Evolutionary conservation across 2,113 vertebrate species (phyloP), one percentile per base, ranked within the genome.

Genomic region (Loxodonta africana): DNA sequence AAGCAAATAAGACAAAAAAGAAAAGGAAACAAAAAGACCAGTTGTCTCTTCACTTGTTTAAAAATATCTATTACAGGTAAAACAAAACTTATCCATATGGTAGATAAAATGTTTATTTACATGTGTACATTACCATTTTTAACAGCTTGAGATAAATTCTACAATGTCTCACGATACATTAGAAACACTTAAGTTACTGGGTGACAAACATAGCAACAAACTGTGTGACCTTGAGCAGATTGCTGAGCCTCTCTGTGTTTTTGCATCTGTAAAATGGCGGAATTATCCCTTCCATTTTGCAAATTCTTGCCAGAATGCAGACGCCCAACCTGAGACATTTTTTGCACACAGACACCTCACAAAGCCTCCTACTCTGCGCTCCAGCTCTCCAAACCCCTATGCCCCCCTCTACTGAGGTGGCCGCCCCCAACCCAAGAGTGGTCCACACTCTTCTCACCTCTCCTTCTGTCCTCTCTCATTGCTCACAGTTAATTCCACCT

Each of bases 401-500:
- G 9, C 20, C 2, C 10, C 30, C 18, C 15, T 17, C 44, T 18
- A 3, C 14, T 26, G 73, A 77, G 44, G 44, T 4, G 8, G 6
- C 71, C 2, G 9, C 26, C 69, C n/a, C 6, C 0, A 4, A 10
- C 44, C 71, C 37, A 23, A 0, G 0, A 0, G 4, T 6, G 7
- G 20, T 57, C 7, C 44, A 28, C n/a, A 48, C 33, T 18, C 25
- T 30, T 17, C 46, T 76, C 25, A 37, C 12, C 30, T 18, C 37
- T 73, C 20, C 41, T 21, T n/a, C 11, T 28, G 0, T 8, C 2
- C 44, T n/a, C 25, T 30, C 60, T 80, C 69, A 28, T 33, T 14
- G n/a, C 48, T 71, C 77, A 63, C 1, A 6, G 44, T 74, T 87
- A 81, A 1, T 57, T 83, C 84, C 51, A 48, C 88, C 82, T 41